phyloP scores from a whole-genome alignment of 2,888 invertebrate species.

The Unio delphinus region DNA sequence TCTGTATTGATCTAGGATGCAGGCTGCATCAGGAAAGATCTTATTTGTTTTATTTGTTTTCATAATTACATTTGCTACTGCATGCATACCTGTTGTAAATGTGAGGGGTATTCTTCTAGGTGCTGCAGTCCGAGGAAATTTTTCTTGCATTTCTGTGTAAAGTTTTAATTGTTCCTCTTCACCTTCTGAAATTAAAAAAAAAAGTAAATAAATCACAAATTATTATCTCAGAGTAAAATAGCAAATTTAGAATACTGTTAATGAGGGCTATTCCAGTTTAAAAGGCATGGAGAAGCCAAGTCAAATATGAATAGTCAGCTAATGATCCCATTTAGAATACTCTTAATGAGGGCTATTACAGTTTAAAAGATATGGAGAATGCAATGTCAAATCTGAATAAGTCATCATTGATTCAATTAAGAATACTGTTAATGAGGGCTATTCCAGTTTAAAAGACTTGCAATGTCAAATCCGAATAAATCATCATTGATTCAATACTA shows the following conservation, averaged over 20 bases:
- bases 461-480: conserved; percentile 3
- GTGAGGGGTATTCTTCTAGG: conserved; percentile 91
- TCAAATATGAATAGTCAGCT: not conserved
- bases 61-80: not conserved
- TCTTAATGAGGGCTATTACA: not conserved
- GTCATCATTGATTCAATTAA: too few species aligned
- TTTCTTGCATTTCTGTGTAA: conserved; percentile 83
- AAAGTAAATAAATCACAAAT: too few species aligned
- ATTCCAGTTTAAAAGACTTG: conserved; percentile 2
- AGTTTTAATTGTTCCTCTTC: conserved; percentile 85
- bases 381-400: too few species aligned
- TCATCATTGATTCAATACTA: too few species aligned
- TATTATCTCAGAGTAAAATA: too few species aligned
- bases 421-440: too few species aligned
- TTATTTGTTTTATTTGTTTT: too few species aligned
- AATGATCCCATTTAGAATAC: not conserved
- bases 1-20: too few species aligned
- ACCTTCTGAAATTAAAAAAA: conserved; percentile 66
- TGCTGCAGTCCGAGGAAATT: conserved; percentile 89
- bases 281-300: too few species aligned
- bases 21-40: too few species aligned
- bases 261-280: not conserved
- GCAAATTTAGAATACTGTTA: not conserved
- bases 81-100: conserved; percentile 80
- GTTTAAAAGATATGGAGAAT: too few species aligned